Evolutionary conservation across 1,140 invertebrate genomes (phyloP).

Genomic region (Pachyrhynchus sulphureomaculatus): DNA sequence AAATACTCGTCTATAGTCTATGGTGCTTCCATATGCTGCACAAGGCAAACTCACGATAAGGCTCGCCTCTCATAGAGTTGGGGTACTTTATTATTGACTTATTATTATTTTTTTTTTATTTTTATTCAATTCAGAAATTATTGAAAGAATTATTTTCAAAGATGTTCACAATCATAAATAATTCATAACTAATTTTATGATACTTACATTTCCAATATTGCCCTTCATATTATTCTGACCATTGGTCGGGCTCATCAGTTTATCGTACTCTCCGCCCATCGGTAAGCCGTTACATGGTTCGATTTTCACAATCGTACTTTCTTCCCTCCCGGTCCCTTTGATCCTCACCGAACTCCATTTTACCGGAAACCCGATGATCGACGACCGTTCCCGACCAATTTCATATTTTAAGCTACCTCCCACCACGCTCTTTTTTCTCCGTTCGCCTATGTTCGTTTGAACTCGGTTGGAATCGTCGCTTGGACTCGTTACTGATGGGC

Average conservation of each 20-base stretch:
- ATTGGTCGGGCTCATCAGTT: slow-evolving; percentile 40
- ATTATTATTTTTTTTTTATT: too few species aligned
- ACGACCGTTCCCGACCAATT: slow-evolving; percentile 44
- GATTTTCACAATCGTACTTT: slow-evolving; percentile 58
- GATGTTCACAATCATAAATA: too few species aligned
- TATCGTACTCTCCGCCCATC: slow-evolving; percentile 55
- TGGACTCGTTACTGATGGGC: neutral
- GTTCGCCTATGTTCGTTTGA: slow-evolving; percentile 1
- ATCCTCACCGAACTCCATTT: slow-evolving; percentile 62
- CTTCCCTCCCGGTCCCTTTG: slow-evolving; percentile 55
- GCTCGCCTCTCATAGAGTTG: too few species aligned
- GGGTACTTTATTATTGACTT: too few species aligned
- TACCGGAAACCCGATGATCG: slow-evolving; percentile 43
- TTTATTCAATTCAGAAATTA: too few species aligned
- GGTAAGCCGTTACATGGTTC: slow-evolving; percentile 62
- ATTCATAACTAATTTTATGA: slow-evolving; percentile 2
- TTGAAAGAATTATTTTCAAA: too few species aligned
- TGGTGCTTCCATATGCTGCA: too few species aligned
- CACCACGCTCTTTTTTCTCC: slow-evolving; percentile 28
- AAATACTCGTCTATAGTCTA: too few species aligned
- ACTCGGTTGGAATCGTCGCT: slow-evolving; percentile 9
- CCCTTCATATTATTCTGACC: slow-evolving; percentile 38
- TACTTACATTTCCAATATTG: slow-evolving; percentile 50
- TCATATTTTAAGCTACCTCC: slow-evolving; percentile 49
- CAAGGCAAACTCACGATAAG: too few species aligned